phyloP scores from a whole-genome alignment of 2,113 vertebrate genomes.

The Telmatochromis sp. region DNA sequence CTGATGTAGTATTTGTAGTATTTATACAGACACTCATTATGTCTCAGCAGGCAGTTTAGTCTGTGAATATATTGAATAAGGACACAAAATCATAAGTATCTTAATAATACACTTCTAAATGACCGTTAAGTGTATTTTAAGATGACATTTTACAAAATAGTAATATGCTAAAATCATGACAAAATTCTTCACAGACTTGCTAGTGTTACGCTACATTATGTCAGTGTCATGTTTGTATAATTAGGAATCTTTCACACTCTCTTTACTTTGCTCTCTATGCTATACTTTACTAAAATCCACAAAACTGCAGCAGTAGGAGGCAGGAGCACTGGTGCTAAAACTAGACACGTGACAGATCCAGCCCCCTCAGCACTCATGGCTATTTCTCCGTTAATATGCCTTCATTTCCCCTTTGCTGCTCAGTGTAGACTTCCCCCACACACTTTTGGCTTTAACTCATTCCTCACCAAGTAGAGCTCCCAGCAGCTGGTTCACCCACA shows the following conservation, averaged over 20 bases:
- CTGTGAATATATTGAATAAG: background rate
- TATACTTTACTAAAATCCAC: conserved; percentile 43
- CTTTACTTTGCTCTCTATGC: background rate
- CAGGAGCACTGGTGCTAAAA: conserved; percentile 45
- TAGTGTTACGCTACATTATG: background rate
- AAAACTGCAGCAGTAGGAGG: conserved; percentile 45
- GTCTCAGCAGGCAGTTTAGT: background rate
- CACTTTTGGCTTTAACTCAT: conserved; percentile 54
- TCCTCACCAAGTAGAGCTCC: conserved; percentile 34
- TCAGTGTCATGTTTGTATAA: background rate
- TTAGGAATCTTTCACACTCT: background rate
- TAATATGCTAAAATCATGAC: background rate
- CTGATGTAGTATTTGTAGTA: background rate
- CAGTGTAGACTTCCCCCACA: conserved; percentile 42
- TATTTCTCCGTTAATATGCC: conserved; percentile 60
- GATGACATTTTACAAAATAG: background rate
- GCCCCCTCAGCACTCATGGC: conserved; percentile 42
- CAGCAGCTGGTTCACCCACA: background rate
- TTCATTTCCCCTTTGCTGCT: conserved; percentile 62
- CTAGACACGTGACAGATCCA: conserved; percentile 55
- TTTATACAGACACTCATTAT: background rate
- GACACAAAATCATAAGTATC: background rate
- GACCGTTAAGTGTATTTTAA: background rate
- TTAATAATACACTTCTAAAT: background rate
- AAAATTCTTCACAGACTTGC: background rate